Evolutionary conservation across 1,140 invertebrate genomes (phyloP), one percentile per base, ranked within the genome.

Genomic region (Cydia splendana): DNA sequence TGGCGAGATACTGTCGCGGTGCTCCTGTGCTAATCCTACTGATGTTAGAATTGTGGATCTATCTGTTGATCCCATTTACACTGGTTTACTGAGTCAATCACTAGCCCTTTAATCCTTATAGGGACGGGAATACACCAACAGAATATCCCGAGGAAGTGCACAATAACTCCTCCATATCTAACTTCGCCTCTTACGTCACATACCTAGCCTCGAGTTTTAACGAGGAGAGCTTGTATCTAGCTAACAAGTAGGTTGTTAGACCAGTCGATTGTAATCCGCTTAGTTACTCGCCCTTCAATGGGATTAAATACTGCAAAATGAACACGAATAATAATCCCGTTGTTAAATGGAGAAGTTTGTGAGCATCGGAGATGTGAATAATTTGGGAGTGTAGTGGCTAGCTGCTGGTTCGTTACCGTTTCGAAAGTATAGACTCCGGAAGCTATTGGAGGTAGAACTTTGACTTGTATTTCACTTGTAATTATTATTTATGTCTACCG

Each of bases 301-400:
- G 67, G 67, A 71, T 71, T 71, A 71, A 71, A 38, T 38, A 71
- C 67, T 71, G 67, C 30, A 71, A 71, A 71, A 71, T 71, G 67
- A 71, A 42, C 67, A 71, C 67, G 34, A 71, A 71, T 71, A 71
- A 71, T 71, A 42, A 71, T 71, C 38, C 34, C 30, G 30, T 38
- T 28, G 67, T 71, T 71, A 42, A 71, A 71, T 71, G 67, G 67
- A 71, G 67, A 71, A 71, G 67, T 71, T 71, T 38, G 34, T 13
- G 65, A 69, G 30, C 30, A 69, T 6, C 62, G 15, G 24, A 67
- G 65, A 71, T 18, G 67, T 38, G 30, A 71, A 38, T 71, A 71
- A 71, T 71, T 71, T n/a, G 67, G 30, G 34, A 38, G 67, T 34
- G 67, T 38, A 71, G n/a, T 71, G 67, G 34, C 15, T 53, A 18